Conservation (phyloP, 2,888 invertebrate species). For the Rhaphigaster nebulosa region DNA sequence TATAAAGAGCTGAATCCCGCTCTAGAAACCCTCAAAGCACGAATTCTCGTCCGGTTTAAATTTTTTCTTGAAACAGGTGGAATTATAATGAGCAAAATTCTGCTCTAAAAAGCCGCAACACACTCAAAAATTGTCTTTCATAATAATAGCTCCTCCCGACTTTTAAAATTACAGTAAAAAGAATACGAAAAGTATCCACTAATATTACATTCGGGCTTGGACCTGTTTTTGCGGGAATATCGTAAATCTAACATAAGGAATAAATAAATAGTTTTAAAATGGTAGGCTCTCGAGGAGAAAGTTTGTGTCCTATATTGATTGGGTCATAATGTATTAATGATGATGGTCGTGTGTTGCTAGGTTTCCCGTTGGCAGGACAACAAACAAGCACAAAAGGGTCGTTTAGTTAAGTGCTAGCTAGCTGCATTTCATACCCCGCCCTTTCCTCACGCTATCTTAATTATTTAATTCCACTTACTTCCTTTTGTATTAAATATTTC, state of each 20-base stretch:
- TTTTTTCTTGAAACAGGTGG: no score
- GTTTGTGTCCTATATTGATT: slow-evolving; percentile 46
- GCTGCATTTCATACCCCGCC: slow-evolving; percentile 42
- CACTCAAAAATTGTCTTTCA: no score
- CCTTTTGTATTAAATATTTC: slow-evolving; percentile 25
- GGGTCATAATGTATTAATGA: slow-evolving; percentile 46
- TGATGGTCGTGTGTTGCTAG: slow-evolving; percentile 36
- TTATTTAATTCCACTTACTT: slow-evolving; percentile 48
- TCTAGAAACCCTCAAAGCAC: no score
- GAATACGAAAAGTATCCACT: no score
- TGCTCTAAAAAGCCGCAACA: no score
- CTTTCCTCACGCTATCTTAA: slow-evolving; percentile 32
- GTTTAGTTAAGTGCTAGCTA: slow-evolving; percentile 45
- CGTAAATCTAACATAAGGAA: background rate
- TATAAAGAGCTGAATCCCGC: no score
- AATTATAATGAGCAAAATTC: no score
- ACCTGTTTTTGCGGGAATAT: background rate
- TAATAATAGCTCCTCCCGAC: no score
- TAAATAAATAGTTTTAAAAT: background rate
- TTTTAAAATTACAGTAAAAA: no score
- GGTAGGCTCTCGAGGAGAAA: background rate
- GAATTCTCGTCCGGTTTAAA: no score
- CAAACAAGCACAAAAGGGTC: slow-evolving; percentile 34
- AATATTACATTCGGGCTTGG: no score
- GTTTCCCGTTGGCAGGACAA: slow-evolving; percentile 39